Evolutionary conservation across 2,797 vertebrate species (phyloP).

Genomic region (Chromobotia macracanthus): DNA sequence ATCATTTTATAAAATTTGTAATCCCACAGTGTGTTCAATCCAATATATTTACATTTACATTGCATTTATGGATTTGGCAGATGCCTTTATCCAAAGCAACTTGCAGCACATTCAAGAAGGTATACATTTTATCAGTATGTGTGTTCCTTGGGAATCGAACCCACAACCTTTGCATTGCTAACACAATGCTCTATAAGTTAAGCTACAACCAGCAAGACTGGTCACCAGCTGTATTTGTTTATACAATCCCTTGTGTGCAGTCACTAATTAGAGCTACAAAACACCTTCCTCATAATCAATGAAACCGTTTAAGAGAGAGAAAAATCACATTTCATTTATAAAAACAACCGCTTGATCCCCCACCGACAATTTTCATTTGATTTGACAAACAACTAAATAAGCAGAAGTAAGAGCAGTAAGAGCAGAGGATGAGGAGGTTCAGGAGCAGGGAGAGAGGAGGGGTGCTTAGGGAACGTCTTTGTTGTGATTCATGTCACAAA

Average conservation of each 20-base stretch:
- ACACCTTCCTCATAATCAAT: slow-evolving; percentile 57
- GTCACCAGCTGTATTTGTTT: slow-evolving; percentile 72
- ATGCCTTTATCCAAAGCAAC: too few species aligned
- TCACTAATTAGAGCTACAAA: slow-evolving; percentile 69
- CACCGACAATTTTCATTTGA: slow-evolving; percentile 70
- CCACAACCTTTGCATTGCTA: too few species aligned
- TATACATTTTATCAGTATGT: too few species aligned
- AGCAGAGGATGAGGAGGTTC: slow-evolving; percentile 57
- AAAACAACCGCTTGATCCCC: too few species aligned
- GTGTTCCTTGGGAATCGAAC: too few species aligned
- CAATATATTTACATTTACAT: too few species aligned
- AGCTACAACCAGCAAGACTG: slow-evolving; percentile 68
- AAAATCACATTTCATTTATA: slow-evolving; percentile 68
- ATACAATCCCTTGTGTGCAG: slow-evolving; percentile 72
- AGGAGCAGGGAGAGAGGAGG: slow-evolving; percentile 33
- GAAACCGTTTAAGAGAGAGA: slow-evolving; percentile 57
- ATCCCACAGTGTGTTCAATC: slow-evolving; percentile 63
- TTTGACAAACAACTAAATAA: slow-evolving; percentile 61
- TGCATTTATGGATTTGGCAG: too few species aligned
- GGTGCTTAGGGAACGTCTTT: slow-evolving; percentile 74
- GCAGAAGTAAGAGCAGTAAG: slow-evolving; percentile 28
- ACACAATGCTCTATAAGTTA: too few species aligned
- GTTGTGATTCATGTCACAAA: slow-evolving; percentile 79
- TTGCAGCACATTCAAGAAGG: too few species aligned
- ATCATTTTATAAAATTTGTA: too few species aligned